Percentiles rank a stretch among this genome's conserved stretches.
Conservation (phyloP, 2,797 vertebrate genomes). For the Apogon hyalosoma region DNA sequence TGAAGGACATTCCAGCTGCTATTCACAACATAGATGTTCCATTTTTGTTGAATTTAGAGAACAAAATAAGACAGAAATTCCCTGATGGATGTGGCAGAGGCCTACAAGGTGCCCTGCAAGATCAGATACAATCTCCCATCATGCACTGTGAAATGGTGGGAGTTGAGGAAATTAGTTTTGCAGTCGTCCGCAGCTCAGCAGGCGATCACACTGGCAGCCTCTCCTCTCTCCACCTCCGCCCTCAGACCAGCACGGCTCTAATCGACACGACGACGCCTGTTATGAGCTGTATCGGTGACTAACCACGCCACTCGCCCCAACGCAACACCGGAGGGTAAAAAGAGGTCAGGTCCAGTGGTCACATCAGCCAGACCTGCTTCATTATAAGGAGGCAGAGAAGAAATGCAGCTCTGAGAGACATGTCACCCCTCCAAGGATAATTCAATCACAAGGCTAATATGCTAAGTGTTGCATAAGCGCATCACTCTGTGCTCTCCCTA, state of each 20-base stretch:
- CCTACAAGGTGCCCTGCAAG: slow-evolving; percentile 40
- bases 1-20: slow-evolving; percentile 23
- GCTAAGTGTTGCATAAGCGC: slow-evolving; percentile 80
- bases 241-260: slow-evolving; percentile 66
- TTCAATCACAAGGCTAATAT: slow-evolving; percentile 79
- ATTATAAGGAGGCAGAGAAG: slow-evolving; percentile 27
- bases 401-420: slow-evolving; percentile 27
- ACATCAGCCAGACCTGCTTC: slow-evolving; percentile 55
- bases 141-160: slow-evolving; percentile 66
- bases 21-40: slow-evolving; percentile 12
- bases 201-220: slow-evolving; percentile 43
- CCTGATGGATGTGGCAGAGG: slow-evolving; percentile 15
- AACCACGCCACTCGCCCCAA: slow-evolving; percentile 34
- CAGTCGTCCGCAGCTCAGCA: slow-evolving; percentile 52
- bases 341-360: slow-evolving; percentile 52
- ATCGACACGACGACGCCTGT: slow-evolving; percentile 54
- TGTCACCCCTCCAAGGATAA: slow-evolving; percentile 68
- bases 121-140: slow-evolving; percentile 66
- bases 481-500: slow-evolving; percentile 70
- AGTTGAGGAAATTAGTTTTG: slow-evolving; percentile 69
- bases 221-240: slow-evolving; percentile 63
- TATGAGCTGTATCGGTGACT: slow-evolving; percentile 60
- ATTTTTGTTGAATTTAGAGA: slow-evolving; percentile 20
- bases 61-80: neutral
- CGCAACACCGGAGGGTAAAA: slow-evolving; percentile 50